Evolutionary conservation across 2,888 invertebrate species (phyloP), one percentile per base, ranked within the genome.

Genomic region (Byasa hedistus): DNA sequence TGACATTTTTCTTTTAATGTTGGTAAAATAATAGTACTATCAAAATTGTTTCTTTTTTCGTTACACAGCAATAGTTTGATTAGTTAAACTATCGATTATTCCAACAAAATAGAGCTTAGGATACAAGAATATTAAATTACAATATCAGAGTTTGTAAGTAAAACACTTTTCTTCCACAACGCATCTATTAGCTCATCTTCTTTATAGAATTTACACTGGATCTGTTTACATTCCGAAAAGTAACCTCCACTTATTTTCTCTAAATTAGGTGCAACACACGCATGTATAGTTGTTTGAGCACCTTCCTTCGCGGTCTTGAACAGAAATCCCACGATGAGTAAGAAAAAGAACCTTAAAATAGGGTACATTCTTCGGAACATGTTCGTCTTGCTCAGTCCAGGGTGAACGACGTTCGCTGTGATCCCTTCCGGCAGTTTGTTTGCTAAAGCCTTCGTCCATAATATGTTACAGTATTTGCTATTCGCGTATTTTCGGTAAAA

Each of bases 391-490:
- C 97, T 95, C 81, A 96, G 88, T 15, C 97, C 97, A 0, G 97
- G 97, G 86, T 97, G 97, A 61, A 97, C 83, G 72, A 94, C 95
- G 78, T 97, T 97, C 0, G 93, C 96, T 0, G 95, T 95, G 0
- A 97, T 94, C 3, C 94, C 94, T 23, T 76, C 76, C 10, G 85
- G 82, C 2, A 90, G 69, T 19, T 80, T 75, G 52, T 81, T 83
- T 0, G 84, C 81, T 15, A 92, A 76, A 12, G 87, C 89, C 59
- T 83, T 88, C 10, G 80, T 80, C 79, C 86, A 87, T 1, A 92
- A 72, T 1, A 91, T 69, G 55, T 86, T 81, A 69, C 81, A 85
- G 0, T 91, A 72, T 70, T 91, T 92, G 56, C 86, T 86, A 59
- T 85, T 85, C 19, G 74, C 72, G 67, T 92, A 92, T 5, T 57